phyloP scores from a whole-genome alignment of 2,113 vertebrate genomes.

The Platycercus adscitus region DNA sequence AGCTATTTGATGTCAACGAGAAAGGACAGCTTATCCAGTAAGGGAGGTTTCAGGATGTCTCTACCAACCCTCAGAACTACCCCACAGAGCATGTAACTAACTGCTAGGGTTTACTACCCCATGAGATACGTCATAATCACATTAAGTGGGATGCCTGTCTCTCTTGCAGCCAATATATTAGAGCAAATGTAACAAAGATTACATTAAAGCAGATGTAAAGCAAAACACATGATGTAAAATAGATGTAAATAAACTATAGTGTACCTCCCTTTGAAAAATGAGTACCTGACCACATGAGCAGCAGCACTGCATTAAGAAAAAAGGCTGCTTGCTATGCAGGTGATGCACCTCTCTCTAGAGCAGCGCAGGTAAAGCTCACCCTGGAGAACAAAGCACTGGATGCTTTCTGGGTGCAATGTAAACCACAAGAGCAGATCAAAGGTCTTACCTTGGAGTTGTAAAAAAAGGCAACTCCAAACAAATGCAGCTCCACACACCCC shows the following conservation, averaged over 20 bases:
- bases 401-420: neutral
- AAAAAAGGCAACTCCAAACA: constrained; percentile 14
- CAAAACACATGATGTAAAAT: neutral
- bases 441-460: neutral
- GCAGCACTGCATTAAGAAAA: neutral
- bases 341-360: neutral
- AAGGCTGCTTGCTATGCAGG: neutral
- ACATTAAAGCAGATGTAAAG: neutral
- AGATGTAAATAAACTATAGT: neutral
- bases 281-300: neutral
- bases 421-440: constrained; percentile 28
- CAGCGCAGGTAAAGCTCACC: neutral
- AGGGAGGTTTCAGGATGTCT: neutral
- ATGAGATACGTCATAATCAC: neutral
- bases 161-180: neutral
- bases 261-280: neutral
- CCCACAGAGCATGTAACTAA: neutral
- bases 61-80: neutral
- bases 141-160: neutral
- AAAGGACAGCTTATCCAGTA: neutral
- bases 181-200: neutral
- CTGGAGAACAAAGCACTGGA: neutral
- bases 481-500: neutral
- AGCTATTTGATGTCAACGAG: neutral
- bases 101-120: neutral